A percentile compares a stretch with the other conserved stretches of the same genome.
Evolutionary conservation across 2,888 invertebrate species (phyloP).

Genomic region (Conomelus anceps): DNA sequence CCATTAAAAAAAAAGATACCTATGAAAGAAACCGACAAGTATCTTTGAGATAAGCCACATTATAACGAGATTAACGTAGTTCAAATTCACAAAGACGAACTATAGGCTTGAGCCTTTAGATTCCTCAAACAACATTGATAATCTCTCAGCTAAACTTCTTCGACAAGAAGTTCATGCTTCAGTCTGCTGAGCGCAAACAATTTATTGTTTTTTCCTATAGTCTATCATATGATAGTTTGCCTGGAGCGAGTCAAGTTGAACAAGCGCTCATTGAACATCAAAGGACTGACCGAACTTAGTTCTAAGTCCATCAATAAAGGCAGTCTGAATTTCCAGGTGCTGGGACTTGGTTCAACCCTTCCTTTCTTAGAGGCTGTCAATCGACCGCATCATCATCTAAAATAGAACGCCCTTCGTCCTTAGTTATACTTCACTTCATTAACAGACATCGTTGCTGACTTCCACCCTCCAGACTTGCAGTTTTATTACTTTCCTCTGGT

Average conservation of each 20-base stretch:
- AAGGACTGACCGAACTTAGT: background rate
- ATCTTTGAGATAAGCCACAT: background rate
- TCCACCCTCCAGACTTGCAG: background rate
- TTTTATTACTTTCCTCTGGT: background rate
- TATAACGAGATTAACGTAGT: background rate
- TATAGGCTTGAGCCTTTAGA: background rate
- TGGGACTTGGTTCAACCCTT: background rate
- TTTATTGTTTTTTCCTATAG: background rate
- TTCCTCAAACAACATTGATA: background rate
- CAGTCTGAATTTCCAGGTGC: background rate
- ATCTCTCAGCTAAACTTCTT: background rate
- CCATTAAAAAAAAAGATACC: too few species aligned
- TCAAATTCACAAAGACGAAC: background rate
- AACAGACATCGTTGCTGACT: background rate
- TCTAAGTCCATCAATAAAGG: background rate
- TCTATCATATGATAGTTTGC: background rate
- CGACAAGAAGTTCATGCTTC: background rate
- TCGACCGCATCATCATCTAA: background rate
- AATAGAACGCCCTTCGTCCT: background rate
- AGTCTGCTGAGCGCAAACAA: background rate
- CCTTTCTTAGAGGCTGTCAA: background rate
- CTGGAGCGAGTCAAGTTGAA: background rate
- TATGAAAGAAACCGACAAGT: too few species aligned
- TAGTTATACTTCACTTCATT: background rate
- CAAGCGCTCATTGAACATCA: background rate